Conservation (phyloP, 1,140 invertebrate genomes). For the Calephelis nemesis region DNA sequence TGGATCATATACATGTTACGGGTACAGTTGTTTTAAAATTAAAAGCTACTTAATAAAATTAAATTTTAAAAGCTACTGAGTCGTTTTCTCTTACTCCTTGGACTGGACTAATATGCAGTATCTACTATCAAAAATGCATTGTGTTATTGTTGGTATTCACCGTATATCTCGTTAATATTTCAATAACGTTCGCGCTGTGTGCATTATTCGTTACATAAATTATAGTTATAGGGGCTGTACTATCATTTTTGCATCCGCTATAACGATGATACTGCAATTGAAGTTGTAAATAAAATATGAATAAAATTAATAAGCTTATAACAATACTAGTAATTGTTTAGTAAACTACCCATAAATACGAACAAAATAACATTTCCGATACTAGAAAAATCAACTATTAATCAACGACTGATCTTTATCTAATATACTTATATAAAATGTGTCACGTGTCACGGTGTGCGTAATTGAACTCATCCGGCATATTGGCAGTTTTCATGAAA, state of each 20-base stretch:
- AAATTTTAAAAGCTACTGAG: too few species aligned
- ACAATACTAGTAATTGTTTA: background rate
- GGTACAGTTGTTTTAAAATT: too few species aligned
- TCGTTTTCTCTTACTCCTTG: background rate
- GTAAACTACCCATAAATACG: background rate
- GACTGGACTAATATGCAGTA: constrained; percentile 14
- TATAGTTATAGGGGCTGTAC: constrained; percentile 13
- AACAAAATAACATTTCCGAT: too few species aligned
- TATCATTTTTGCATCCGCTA: constrained; percentile 5
- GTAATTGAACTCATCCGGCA: too few species aligned
- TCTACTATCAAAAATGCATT: constrained; percentile 14
- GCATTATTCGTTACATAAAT: constrained; percentile 16
- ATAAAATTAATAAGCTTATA: background rate
- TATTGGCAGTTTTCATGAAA: too few species aligned
- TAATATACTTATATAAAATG: too few species aligned
- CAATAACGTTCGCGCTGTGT: constrained; percentile 14
- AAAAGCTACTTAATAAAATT: too few species aligned
- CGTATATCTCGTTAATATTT: constrained; percentile 18
- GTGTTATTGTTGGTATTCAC: constrained; percentile 17
- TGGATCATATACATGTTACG: too few species aligned
- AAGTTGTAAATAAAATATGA: background rate
- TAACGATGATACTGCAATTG: constrained; percentile 4
- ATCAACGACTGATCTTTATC: too few species aligned
- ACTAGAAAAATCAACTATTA: too few species aligned
- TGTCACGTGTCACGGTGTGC: too few species aligned